Evolutionary conservation across 1,140 invertebrate species (phyloP), one percentile per base, ranked within the genome.

Genomic region (Meteorus sp.): DNA sequence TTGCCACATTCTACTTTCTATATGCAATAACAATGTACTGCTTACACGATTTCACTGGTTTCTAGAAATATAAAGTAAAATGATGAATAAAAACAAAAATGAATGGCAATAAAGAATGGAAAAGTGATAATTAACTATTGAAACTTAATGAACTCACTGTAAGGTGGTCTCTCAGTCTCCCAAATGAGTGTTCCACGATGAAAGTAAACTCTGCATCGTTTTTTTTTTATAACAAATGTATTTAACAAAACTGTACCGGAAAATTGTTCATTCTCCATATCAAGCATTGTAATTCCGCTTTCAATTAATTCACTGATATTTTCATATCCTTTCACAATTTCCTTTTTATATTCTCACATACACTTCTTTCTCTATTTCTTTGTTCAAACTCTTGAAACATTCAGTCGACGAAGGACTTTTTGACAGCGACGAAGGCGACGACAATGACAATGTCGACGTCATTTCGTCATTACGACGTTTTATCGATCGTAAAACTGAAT

Each of bases 121-220:
- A 20, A 27, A 39, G 35, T 43, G 13, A 45, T 35, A 31, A 31
- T 50, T 23, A 13, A 27, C 23, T 15, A 23, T 31, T 47, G 17
- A 25, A 22, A 31, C 43, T 17, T 15, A 47, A 5, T 44, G 7
- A n/a, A 80, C 81, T 82, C 78, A 85, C 82, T 79, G 60, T 79
- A 80, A 41, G 85, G 83, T 13, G 77, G 71, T 62, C 77, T 78
- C 66, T 84, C 81, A 11, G 83, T 84, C 62, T 88, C 86, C 86
- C 86, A 88, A 20, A 86, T 83, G 48, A 88, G 72, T 25, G 79
- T 83, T 55, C 82, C 81, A 25, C 80, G 81, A 75, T 88, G 85
- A 62, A 88, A 85, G 71, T 86, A 85, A n/a, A 86, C 85, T 47
- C 82, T 80, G 63, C 83, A 85, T 60, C 83, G 78, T 73, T 86